Evolutionary conservation across 2,888 invertebrate genomes (phyloP).

Genomic region (Nebria brevicollis): DNA sequence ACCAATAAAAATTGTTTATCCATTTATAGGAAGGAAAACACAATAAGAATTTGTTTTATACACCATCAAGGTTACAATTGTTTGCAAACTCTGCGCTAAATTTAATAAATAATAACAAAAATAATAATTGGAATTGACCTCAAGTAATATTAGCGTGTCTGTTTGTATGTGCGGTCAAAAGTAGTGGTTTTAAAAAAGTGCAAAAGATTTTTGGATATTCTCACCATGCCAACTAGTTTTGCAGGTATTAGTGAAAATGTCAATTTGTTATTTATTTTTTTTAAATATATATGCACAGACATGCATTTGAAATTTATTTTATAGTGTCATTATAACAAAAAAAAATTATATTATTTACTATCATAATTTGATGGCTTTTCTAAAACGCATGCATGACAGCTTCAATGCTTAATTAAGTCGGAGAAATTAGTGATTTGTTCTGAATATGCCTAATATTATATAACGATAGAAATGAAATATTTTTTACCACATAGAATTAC

Average conservation of each 20-base stretch:
- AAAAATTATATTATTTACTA: no score
- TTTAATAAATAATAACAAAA: neutral
- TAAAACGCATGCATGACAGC: slow-evolving; percentile 28
- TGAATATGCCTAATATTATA: neutral
- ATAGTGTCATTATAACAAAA: no score
- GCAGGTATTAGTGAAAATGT: slow-evolving; percentile 1
- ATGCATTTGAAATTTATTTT: no score
- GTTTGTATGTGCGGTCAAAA: neutral
- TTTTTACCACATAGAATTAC: no score
- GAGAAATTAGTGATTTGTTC: neutral
- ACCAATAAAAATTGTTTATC: neutral
- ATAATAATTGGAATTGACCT: neutral
- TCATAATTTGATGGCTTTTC: slow-evolving; percentile 6
- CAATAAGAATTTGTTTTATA: neutral
- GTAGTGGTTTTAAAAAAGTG: neutral
- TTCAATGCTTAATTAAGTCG: slow-evolving; percentile 7
- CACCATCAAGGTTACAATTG: neutral
- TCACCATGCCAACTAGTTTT: neutral
- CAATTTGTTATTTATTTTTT: no score
- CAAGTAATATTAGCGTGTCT: neutral
- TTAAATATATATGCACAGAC: no score
- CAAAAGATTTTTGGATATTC: neutral
- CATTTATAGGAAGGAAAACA: slow-evolving; percentile 2
- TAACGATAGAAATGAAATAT: no score
- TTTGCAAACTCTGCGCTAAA: neutral